phyloP scores from a whole-genome alignment of 2,888 invertebrate genomes.

The Harpalus rubripes region DNA sequence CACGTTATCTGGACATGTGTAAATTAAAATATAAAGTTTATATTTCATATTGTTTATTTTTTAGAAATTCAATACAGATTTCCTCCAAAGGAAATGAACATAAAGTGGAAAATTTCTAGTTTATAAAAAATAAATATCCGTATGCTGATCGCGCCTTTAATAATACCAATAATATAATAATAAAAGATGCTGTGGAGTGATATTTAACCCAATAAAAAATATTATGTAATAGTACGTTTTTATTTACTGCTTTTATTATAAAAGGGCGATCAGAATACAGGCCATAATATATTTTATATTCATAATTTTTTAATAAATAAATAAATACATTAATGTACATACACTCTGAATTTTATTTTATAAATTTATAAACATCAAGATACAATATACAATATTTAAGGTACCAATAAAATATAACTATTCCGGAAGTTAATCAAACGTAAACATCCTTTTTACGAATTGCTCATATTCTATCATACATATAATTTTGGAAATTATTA shows the following conservation, averaged over 20 bases:
- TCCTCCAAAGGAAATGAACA: constrained; percentile 48
- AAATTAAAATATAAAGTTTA: background rate
- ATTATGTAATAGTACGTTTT: no score
- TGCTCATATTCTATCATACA: background rate
- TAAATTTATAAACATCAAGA: background rate
- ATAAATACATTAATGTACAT: constrained; percentile 38
- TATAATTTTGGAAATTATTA: no score
- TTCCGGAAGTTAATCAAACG: constrained; percentile 1
- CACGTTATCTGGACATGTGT: no score
- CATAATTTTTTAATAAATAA: constrained; percentile 13
- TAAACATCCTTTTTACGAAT: background rate
- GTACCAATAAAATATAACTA: background rate
- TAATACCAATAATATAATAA: no score
- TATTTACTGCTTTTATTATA: no score
- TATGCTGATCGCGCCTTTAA: no score
- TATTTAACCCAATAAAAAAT: no score
- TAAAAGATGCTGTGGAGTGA: no score
- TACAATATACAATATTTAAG: constrained; percentile 11
- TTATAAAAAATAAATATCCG: background rate
- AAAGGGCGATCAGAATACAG: no score
- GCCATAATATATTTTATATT: background rate
- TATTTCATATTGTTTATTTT: constrained; percentile 11
- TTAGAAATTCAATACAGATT: constrained; percentile 35
- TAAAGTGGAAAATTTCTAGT: constrained; percentile 31
- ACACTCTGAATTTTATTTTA: background rate